Evolutionary conservation across 64 coral and sea anemone species (phyloP), one percentile per base, ranked within the genome.

Genomic region (Montipora capricornis): DNA sequence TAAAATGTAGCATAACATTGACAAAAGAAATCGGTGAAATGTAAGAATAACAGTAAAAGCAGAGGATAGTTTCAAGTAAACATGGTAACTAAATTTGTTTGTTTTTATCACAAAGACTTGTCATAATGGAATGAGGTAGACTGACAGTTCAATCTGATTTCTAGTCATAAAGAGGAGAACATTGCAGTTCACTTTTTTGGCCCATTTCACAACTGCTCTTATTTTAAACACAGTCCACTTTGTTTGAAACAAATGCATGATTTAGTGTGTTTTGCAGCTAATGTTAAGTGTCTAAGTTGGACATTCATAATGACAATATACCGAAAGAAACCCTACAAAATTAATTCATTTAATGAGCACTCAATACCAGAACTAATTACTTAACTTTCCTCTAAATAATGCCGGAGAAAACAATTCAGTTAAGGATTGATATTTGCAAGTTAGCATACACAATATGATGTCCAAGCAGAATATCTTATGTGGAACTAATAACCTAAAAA

Each of bases 1-100:
- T 98, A 73, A 73, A 52, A 58, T 20, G 48, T 77, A 8, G 22
- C 53, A 71, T 1, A 86, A 86, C 5, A 86, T 0, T 1, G 19
- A 6, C 10, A 44, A 45, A 10, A 15, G 68, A 71, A 71, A 24
- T 71, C 17, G 20, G 68, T 71, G 10, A 0, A 67, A 9, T 67
- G 16, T 17, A 67, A 15, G 15, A 67, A 13, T 19, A 15, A 5
- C 10, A 22, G 3, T 71, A 11, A n/a, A 71, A 5, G 4, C 17
- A 24, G 6, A 4, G 4, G 17, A 15, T 67, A 71, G 20, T 71
- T 15, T 24, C 14, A 20, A 5, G 68, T 20, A 71, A 71, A 71
- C 20, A 15, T 7, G 5, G 14, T 8, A 20, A 19, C 17, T 71
- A 2, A 19, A 71, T 71, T 22, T 6, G 68, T 71, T 71, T 71